Percentiles rank a stretch among this genome's conserved stretches.
Conservation (phyloP, 2,113 vertebrate species). For the Ceyx margarethae region DNA sequence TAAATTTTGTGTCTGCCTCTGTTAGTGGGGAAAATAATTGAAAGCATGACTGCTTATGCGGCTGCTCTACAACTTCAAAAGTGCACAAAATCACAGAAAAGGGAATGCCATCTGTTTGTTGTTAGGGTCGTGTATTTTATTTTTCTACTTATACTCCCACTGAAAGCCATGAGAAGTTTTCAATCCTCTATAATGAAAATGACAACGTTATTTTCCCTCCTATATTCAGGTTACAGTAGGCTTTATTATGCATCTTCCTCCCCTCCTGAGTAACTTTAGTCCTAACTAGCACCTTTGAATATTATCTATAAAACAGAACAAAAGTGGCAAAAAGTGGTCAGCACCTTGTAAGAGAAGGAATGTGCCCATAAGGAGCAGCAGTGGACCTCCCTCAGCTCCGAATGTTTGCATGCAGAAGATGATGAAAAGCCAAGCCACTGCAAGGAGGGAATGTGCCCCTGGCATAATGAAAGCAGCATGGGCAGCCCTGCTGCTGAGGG, state of each 20-base stretch:
- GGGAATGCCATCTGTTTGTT: slow-evolving; percentile 77
- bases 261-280: slow-evolving; percentile 30
- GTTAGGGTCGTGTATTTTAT: slow-evolving; percentile 75
- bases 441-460: slow-evolving; percentile 21
- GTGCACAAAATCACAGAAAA: slow-evolving; percentile 67
- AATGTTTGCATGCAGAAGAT: slow-evolving; percentile 11
- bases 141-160: slow-evolving; percentile 68
- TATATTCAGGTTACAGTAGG: slow-evolving; percentile 15
- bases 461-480: slow-evolving; percentile 72
- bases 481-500: slow-evolving; percentile 62
- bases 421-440: slow-evolving; percentile 57
- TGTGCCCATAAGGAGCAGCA: neutral
- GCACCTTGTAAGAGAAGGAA: slow-evolving; percentile 25
- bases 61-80: slow-evolving; percentile 77
- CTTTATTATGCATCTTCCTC: slow-evolving; percentile 33
- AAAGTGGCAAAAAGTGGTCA: slow-evolving; percentile 17
- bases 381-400: slow-evolving; percentile 45
- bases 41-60: slow-evolving; percentile 74
- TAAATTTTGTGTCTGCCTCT: slow-evolving; percentile 72
- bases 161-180: slow-evolving; percentile 58
- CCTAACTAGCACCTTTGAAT: slow-evolving; percentile 9
- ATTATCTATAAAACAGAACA: slow-evolving; percentile 3
- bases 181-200: slow-evolving; percentile 65
- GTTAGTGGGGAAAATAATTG: slow-evolving; percentile 75
- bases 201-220: slow-evolving; percentile 53